Percentiles rank a stretch among this genome's conserved stretches.
Evolutionary conservation across 1,140 invertebrate species (phyloP).

Genomic region (Drosophila lacertosa): DNA sequence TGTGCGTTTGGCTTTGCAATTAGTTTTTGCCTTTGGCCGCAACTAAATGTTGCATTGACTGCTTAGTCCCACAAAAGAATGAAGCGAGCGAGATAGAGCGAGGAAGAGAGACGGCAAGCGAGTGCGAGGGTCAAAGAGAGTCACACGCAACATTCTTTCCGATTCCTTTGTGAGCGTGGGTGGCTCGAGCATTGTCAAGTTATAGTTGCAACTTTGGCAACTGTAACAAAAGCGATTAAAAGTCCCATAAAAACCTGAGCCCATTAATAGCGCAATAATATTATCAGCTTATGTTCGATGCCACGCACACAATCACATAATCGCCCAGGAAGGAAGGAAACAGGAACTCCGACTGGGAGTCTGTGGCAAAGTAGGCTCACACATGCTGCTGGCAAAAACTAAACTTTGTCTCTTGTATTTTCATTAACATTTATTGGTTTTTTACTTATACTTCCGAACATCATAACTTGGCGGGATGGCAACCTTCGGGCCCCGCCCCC

Average conservation of each 20-base stretch:
- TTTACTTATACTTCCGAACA: constrained; percentile 74
- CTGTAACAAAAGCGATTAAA: constrained; percentile 83
- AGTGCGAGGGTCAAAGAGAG: constrained; percentile 2
- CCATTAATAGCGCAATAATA: constrained; percentile 82
- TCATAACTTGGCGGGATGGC: constrained; percentile 53
- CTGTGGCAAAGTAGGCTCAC: constrained; percentile 17
- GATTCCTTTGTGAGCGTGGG: constrained; percentile 61
- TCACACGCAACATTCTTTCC: constrained; percentile 61
- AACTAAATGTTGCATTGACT: constrained; percentile 73
- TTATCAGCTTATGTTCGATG: constrained; percentile 82
- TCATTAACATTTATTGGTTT: constrained; percentile 83
- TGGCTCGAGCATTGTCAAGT: constrained; percentile 60
- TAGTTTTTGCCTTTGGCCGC: constrained; percentile 67
- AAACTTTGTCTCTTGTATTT: constrained; percentile 82
- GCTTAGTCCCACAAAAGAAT: constrained; percentile 45
- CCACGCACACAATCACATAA: constrained; percentile 46
- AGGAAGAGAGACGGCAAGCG: background rate
- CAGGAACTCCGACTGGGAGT: constrained; percentile 5
- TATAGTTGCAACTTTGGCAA: constrained; percentile 78
- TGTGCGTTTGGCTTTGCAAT: constrained; percentile 80
- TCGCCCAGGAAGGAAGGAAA: constrained; percentile 8
- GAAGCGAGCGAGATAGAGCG: background rate
- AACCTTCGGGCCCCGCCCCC: background rate
- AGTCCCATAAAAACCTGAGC: constrained; percentile 78
- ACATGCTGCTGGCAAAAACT: constrained; percentile 38